Conservation (phyloP, 2,113 vertebrate species). For the Pithys albifrons region DNA sequence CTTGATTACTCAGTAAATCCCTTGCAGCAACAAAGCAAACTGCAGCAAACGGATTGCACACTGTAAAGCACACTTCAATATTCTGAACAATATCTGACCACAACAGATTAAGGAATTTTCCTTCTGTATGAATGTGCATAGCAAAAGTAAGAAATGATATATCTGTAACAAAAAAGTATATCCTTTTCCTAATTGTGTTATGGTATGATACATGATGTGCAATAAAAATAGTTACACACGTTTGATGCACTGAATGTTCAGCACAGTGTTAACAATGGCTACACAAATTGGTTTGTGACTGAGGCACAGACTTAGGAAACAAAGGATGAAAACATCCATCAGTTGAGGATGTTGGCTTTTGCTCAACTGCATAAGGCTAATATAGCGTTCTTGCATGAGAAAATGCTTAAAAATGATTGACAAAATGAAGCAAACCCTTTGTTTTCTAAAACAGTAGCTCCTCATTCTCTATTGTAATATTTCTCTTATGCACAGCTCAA, state of each 20-base stretch:
- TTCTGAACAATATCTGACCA: not conserved
- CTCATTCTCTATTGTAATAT: not conserved
- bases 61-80: not conserved
- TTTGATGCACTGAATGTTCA: not conserved
- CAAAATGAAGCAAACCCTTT: not conserved
- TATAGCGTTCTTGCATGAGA: not conserved
- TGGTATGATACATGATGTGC: not conserved
- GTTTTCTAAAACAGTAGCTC: not conserved
- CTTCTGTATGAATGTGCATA: not conserved
- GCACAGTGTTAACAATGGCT: not conserved
- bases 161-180: not conserved
- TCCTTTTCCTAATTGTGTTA: not conserved
- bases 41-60: not conserved
- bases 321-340: not conserved
- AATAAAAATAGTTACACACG: not conserved
- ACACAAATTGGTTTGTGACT: not conserved
- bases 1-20: constrained; percentile 41
- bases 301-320: not conserved
- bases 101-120: not conserved
- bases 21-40: constrained; percentile 11
- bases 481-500: not conserved
- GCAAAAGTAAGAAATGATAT: not conserved
- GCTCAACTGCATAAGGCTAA: not conserved
- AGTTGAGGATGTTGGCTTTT: not conserved
- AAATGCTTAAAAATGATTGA: not conserved